Evolutionary conservation across 2,113 vertebrate species (phyloP).

Genomic region (Mus spicilegus): DNA sequence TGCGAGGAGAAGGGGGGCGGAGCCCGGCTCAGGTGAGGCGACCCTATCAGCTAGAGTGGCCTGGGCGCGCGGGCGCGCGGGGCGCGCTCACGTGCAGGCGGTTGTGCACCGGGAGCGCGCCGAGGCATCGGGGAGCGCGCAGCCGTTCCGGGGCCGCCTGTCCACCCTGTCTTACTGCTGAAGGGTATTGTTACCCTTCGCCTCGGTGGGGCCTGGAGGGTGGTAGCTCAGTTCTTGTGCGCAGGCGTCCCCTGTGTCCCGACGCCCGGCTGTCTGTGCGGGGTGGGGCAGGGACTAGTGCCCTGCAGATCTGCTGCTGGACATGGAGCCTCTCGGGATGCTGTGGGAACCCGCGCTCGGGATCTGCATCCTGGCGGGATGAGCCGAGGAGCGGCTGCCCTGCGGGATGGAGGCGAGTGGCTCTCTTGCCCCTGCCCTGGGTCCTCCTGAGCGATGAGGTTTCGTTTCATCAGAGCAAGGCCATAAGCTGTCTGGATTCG

Average conservation of each 20-base stretch:
- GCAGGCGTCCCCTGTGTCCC: slow-evolving; percentile 74
- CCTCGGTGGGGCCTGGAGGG: neutral
- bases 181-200: slow-evolving; percentile 75
- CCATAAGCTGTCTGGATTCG: slow-evolving; percentile 40
- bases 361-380: neutral
- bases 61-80: neutral
- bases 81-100: slow-evolving; percentile 60
- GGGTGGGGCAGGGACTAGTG: slow-evolving; percentile 56
- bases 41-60: slow-evolving; percentile 39
- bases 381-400: neutral
- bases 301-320: neutral
- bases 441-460: slow-evolving; percentile 18
- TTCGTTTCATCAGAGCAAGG: slow-evolving; percentile 34
- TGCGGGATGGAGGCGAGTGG: neutral
- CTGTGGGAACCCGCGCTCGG: neutral
- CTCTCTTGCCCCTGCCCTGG: neutral
- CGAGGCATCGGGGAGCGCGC: neutral
- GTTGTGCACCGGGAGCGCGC: neutral
- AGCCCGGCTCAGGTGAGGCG: slow-evolving; percentile 80
- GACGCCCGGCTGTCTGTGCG: slow-evolving; percentile 71
- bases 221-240: slow-evolving; percentile 50
- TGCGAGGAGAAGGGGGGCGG: slow-evolving; percentile 76
- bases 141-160: neutral
- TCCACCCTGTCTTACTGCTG: neutral
- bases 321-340: neutral